phyloP scores from a whole-genome alignment of 2,797 vertebrate species.

The Centropyge bicolor region DNA sequence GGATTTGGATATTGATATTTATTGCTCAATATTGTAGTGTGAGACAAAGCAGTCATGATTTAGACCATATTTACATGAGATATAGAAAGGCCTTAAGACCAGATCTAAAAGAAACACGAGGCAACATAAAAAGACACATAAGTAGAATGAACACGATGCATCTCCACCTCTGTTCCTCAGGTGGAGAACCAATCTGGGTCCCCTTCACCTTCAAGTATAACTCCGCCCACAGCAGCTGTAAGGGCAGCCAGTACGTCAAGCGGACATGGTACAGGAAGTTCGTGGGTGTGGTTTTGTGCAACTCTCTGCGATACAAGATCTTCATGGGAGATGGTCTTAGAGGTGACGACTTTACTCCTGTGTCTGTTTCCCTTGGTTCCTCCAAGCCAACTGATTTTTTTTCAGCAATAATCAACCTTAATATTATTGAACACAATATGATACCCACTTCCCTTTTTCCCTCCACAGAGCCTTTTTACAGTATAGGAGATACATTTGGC shows the following conservation, averaged over 20 bases:
- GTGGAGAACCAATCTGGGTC: conserved; percentile 98
- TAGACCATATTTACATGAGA: too few relatives aligned
- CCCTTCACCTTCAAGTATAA: conserved; percentile 95
- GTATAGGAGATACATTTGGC: conserved; percentile 94
- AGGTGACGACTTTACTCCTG: conserved; percentile 82
- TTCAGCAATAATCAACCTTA: not conserved
- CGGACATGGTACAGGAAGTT: conserved; percentile 98
- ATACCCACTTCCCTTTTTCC: not conserved
- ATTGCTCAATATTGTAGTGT: too few relatives aligned
- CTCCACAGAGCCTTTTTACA: conserved; percentile 93
- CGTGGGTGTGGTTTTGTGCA: conserved; percentile 97
- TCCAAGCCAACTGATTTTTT: not conserved
- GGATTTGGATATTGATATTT: too few relatives aligned
- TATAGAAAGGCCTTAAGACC: too few relatives aligned
- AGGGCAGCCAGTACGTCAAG: conserved; percentile 96
- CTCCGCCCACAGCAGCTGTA: conserved; percentile 91
- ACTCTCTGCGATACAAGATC: conserved; percentile 98
- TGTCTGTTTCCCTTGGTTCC: not conserved
- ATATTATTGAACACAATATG: not conserved
- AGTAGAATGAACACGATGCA: not conserved
- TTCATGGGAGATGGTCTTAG: conserved; percentile 96
- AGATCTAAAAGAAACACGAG: too few relatives aligned
- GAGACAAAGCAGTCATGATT: too few relatives aligned
- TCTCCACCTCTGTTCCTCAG: conserved; percentile 55
- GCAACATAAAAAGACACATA: too few relatives aligned